Percentiles rank a stretch among this genome's conserved stretches.
Conservation (phyloP, 2,888 invertebrate genomes). For the Drosophila sordidula region DNA sequence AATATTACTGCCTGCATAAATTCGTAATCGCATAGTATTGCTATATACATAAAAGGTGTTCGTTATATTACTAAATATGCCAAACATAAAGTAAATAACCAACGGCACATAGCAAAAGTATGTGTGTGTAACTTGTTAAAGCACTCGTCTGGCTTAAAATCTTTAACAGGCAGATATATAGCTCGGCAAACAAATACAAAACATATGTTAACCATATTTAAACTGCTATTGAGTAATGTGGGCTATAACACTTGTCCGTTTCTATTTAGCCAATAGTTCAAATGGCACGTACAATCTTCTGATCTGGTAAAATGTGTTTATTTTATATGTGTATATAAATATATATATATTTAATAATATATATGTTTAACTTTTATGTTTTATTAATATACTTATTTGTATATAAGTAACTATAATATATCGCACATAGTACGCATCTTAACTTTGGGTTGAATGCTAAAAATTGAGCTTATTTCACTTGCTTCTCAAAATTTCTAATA, state of each 20-base stretch:
- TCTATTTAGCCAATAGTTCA: conserved; percentile 11
- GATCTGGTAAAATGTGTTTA: conserved; percentile 33
- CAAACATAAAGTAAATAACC: conserved; percentile 25
- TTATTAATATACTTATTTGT: conserved; percentile 32
- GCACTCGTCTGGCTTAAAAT: conserved; percentile 28
- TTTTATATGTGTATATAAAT: conserved; percentile 22
- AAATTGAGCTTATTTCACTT: conserved; percentile 23
- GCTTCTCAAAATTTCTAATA: conserved; percentile 18
- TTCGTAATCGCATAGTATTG: conserved; percentile 60
- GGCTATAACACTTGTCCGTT: conserved; percentile 24
- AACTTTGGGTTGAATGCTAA: conserved; percentile 46
- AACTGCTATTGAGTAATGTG: conserved; percentile 20
- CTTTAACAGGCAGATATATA: conserved; percentile 18
- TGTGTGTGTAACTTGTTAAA: conserved; percentile 30
- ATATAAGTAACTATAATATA: conserved; percentile 61
- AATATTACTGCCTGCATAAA: conserved; percentile 49
- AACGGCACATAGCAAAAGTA: conserved; percentile 24
- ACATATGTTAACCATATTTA: conserved; percentile 38
- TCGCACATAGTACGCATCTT: conserved; percentile 46
- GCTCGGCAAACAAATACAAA: conserved; percentile 17
- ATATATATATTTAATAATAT: conserved; percentile 27
- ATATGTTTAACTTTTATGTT: conserved; percentile 31
- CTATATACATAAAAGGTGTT: conserved; percentile 29
- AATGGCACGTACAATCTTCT: conserved; percentile 29
- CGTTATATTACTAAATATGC: conserved; percentile 3